phyloP scores from a whole-genome alignment of 2,113 vertebrate species.

The Leptodactylus fuscus region DNA sequence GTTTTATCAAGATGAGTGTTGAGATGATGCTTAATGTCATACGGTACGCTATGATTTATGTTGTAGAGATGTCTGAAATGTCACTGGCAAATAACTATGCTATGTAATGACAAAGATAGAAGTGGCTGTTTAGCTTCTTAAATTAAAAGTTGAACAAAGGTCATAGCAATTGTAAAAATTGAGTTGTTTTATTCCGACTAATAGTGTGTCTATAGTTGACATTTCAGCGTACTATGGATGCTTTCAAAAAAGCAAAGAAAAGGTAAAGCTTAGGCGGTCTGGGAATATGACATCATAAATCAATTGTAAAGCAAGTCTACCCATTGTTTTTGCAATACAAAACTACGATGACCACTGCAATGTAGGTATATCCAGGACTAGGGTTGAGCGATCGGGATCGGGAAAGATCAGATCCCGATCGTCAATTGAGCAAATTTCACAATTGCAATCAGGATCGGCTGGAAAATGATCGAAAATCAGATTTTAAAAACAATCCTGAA shows the following conservation, averaged over 20 bases:
- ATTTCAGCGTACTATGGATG: neutral
- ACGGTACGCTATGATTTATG: constrained; percentile 1
- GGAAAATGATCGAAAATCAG: too few relatives aligned
- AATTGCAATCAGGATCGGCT: too few relatives aligned
- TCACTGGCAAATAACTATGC: neutral
- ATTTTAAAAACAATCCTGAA: too few relatives aligned
- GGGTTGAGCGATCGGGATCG: too few relatives aligned
- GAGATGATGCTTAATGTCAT: constrained; percentile 9
- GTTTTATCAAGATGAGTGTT: neutral
- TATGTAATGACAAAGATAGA: constrained; percentile 9
- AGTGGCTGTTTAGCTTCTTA: neutral
- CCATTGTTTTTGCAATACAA: neutral
- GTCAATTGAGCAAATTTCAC: too few relatives aligned
- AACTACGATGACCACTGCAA: neutral
- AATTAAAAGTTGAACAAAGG: constrained; percentile 2
- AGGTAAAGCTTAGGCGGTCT: neutral
- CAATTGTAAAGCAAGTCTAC: neutral
- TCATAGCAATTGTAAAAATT: constrained; percentile 2
- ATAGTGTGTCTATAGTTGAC: neutral
- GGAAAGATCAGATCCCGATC: too few relatives aligned
- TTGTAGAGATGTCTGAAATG: constrained; percentile 19
- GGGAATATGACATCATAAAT: neutral
- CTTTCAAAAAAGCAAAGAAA: neutral
- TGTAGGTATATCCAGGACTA: too few relatives aligned
- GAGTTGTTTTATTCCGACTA: neutral